phyloP scores from a whole-genome alignment of 2,888 invertebrate genomes.

The Caenorhabditis macrosperma region DNA sequence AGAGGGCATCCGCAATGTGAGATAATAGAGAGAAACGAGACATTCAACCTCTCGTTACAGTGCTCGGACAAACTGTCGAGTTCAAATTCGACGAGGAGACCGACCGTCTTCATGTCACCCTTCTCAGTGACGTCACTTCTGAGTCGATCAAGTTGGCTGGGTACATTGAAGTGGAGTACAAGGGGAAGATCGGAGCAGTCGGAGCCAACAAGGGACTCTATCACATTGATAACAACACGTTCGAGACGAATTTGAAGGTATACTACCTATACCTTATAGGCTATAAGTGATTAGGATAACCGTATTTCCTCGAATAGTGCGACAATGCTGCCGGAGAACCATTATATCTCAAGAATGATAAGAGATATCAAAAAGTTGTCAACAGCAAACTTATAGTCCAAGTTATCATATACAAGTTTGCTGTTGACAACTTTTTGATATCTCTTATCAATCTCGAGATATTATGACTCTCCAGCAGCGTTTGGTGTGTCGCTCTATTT shows the following conservation, averaged over 20 bases:
- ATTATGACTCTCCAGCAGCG: too few relatives aligned
- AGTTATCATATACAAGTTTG: too few relatives aligned
- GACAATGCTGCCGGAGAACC: too few relatives aligned
- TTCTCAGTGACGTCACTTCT: neutral
- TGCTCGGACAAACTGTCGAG: neutral
- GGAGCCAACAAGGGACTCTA: slow-evolving; percentile 18
- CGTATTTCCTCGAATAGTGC: too few relatives aligned
- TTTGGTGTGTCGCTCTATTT: too few relatives aligned
- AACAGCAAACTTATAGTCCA: too few relatives aligned
- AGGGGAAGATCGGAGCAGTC: slow-evolving; percentile 6
- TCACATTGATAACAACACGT: neutral
- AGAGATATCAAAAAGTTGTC: too few relatives aligned
- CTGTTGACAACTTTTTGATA: too few relatives aligned
- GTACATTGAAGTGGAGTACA: slow-evolving; percentile 12
- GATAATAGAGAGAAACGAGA: neutral
- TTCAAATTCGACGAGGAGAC: neutral
- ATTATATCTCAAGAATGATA: too few relatives aligned
- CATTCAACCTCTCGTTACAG: neutral
- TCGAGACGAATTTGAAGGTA: slow-evolving; percentile 29
- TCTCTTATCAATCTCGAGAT: too few relatives aligned
- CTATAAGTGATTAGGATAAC: too few relatives aligned
- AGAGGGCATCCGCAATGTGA: slow-evolving; percentile 2
- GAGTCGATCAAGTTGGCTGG: slow-evolving; percentile 12
- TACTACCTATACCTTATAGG: too few relatives aligned
- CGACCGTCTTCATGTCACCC: slow-evolving; percentile 6